Evolutionary conservation across 2,888 invertebrate species (phyloP).

Genomic region (Agonopterix alstromeriana): DNA sequence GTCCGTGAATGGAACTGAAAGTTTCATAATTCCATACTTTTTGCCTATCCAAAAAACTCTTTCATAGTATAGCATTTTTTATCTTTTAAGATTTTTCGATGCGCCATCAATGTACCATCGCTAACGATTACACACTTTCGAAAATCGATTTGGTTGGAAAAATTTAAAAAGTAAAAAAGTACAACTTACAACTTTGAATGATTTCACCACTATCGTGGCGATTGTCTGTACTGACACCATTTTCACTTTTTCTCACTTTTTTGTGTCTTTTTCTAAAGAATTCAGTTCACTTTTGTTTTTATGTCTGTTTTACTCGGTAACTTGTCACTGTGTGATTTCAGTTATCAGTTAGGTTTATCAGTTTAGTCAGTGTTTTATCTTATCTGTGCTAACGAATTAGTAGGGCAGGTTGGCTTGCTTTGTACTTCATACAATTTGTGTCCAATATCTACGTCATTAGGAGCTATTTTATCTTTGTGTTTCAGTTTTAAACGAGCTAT

Average conservation of each 20-base stretch:
- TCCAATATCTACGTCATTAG: constrained; percentile 15
- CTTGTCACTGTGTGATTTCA: constrained; percentile 52
- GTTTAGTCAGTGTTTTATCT: constrained; percentile 47
- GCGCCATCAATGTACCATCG: no score
- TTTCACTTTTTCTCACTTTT: constrained; percentile 46
- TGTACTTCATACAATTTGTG: constrained; percentile 11
- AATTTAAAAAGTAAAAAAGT: constrained; percentile 9
- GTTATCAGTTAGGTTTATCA: constrained; percentile 60
- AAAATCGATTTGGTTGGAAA: constrained; percentile 8
- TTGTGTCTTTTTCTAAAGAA: constrained; percentile 12
- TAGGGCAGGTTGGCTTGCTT: constrained; percentile 50
- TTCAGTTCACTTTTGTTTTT: constrained; percentile 32
- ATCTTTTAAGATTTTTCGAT: no score
- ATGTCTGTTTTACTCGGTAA: constrained; percentile 46
- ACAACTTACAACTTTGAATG: constrained; percentile 86
- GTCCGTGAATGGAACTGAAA: no score
- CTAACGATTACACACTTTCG: constrained; percentile 5
- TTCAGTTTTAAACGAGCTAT: constrained; percentile 16
- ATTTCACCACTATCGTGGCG: constrained; percentile 87
- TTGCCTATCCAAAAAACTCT: no score
- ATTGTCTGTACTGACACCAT: constrained; percentile 90
- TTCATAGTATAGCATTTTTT: no score
- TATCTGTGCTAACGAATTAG: constrained; percentile 65
- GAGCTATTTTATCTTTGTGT: constrained; percentile 6
- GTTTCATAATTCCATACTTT: no score